These are phyloP conservation scores for Sebastes vulpes DNA, from an alignment of 2,797 vertebrate species.

Conservation along the genomic window DNA sequence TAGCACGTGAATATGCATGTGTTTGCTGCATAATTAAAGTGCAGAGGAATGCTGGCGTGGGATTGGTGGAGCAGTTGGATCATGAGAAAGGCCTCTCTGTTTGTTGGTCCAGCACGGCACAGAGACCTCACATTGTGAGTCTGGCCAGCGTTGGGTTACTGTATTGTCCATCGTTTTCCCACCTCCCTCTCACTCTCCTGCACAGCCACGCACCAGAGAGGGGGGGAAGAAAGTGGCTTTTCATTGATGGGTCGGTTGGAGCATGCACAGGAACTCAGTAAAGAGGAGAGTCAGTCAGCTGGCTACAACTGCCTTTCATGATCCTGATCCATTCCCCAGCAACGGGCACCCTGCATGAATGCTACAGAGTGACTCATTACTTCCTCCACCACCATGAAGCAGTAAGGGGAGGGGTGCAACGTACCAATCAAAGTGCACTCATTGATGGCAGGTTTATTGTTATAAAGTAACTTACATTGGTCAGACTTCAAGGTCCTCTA, in stretches of 20 bases:
- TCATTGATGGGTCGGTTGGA: slow-evolving; percentile 73
- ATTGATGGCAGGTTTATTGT: slow-evolving; percentile 47
- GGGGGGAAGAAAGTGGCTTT: slow-evolving; percentile 85
- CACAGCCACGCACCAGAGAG: slow-evolving; percentile 69
- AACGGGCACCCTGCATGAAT: slow-evolving; percentile 59
- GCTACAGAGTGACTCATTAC: slow-evolving; percentile 53
- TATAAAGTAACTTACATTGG: slow-evolving; percentile 32
- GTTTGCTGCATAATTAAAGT: slow-evolving; percentile 71
- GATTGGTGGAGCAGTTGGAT: slow-evolving; percentile 67
- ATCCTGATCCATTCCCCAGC: slow-evolving; percentile 60
- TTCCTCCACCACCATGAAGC: slow-evolving; percentile 4
- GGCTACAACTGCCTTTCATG: slow-evolving; percentile 69
- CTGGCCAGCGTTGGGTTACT: slow-evolving; percentile 70
- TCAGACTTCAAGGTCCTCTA: slow-evolving; percentile 28
- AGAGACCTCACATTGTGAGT: slow-evolving; percentile 84
- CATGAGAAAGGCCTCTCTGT: slow-evolving; percentile 85
- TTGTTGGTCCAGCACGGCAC: slow-evolving; percentile 68
- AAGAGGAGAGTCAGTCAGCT: slow-evolving; percentile 67
- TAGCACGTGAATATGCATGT: slow-evolving; percentile 73
- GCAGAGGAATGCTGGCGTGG: slow-evolving; percentile 75
- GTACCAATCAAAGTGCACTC: slow-evolving; percentile 16
- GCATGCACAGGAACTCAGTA: slow-evolving; percentile 73
- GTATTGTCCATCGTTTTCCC: slow-evolving; percentile 72
- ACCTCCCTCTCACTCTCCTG: slow-evolving; percentile 69
- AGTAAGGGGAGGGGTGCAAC: not conserved